phyloP scores from a whole-genome alignment of 2,888 invertebrate genomes.

The Nomada ferruginata region DNA sequence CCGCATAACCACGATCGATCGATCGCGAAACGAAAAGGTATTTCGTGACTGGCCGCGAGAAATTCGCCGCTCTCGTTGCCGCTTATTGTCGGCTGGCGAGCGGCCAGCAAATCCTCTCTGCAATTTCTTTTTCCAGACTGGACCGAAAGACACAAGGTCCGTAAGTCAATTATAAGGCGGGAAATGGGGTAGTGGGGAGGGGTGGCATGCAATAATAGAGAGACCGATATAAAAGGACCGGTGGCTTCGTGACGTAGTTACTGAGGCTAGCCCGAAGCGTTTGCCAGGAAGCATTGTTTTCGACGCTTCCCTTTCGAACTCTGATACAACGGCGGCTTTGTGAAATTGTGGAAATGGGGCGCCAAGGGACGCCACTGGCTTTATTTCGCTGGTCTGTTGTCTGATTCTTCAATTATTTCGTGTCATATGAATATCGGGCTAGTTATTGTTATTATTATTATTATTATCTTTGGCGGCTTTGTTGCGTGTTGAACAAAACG shows the following conservation, averaged over 20 bases:
- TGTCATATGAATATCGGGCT: too few relatives aligned
- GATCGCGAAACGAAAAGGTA: constrained; percentile 56
- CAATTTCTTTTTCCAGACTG: constrained; percentile 55
- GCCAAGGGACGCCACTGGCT: neutral
- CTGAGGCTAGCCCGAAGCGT: constrained; percentile 5
- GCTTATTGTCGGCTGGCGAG: constrained; percentile 62
- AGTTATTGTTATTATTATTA: too few relatives aligned
- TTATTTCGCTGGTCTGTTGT: neutral
- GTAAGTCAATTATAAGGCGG: constrained; percentile 68
- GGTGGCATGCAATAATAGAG: constrained; percentile 52
- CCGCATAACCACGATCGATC: constrained; percentile 52
- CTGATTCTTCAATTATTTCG: neutral
- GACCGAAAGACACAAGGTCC: constrained; percentile 54
- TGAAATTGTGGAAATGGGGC: constrained; percentile 8
- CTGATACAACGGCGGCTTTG: constrained; percentile 19
- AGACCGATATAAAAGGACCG: constrained; percentile 40
- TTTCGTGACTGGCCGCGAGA: constrained; percentile 53
- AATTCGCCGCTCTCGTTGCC: constrained; percentile 47
- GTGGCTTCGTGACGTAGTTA: constrained; percentile 35
- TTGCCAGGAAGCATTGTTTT: constrained; percentile 31
- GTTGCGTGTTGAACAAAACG: too few relatives aligned
- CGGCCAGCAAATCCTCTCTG: constrained; percentile 65
- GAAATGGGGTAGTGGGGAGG: constrained; percentile 12
- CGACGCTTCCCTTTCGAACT: constrained; percentile 2
- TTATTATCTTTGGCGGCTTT: too few relatives aligned